Evolutionary conservation across 2,797 vertebrate genomes (phyloP).

Genomic region (Xenopus petersii): DNA sequence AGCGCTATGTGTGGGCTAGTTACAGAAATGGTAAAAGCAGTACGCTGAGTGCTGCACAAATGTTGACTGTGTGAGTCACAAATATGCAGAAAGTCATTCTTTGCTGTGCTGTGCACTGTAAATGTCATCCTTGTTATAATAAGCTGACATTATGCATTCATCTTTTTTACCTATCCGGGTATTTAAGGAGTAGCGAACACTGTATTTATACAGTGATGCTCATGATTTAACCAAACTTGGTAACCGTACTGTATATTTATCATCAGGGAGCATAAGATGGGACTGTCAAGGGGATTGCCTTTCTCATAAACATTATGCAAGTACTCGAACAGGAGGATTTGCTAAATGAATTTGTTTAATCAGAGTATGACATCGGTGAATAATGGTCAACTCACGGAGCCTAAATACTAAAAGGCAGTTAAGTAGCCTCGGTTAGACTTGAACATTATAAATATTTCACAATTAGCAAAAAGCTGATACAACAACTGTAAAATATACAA

Average conservation of each 20-base stretch:
- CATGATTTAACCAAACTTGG: conserved; percentile 42
- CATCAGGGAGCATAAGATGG: conserved; percentile 10
- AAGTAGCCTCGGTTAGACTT: no score
- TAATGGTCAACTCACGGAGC: neutral
- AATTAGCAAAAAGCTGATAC: no score
- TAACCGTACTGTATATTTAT: conserved; percentile 24
- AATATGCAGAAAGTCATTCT: conserved; percentile 5
- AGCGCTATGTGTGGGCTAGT: neutral
- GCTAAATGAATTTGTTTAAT: neutral
- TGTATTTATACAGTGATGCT: conserved; percentile 26
- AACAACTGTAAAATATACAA: no score
- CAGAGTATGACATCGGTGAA: neutral
- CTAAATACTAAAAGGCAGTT: no score
- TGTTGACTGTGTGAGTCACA: conserved; percentile 16
- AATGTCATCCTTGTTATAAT: conserved; percentile 37
- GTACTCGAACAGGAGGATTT: neutral
- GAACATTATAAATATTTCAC: no score
- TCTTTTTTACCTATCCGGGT: conserved; percentile 33
- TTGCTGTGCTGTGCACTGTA: conserved; percentile 35
- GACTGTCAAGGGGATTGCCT: conserved; percentile 9
- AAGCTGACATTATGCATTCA: conserved; percentile 26
- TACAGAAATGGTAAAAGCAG: conserved; percentile 11
- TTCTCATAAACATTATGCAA: conserved; percentile 7
- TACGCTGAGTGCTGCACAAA: neutral
- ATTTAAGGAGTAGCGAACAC: neutral